These are phyloP conservation scores for Cephonodes hylas DNA, from an alignment of 2,888 invertebrate genomes.

Conservation along the genomic window DNA sequence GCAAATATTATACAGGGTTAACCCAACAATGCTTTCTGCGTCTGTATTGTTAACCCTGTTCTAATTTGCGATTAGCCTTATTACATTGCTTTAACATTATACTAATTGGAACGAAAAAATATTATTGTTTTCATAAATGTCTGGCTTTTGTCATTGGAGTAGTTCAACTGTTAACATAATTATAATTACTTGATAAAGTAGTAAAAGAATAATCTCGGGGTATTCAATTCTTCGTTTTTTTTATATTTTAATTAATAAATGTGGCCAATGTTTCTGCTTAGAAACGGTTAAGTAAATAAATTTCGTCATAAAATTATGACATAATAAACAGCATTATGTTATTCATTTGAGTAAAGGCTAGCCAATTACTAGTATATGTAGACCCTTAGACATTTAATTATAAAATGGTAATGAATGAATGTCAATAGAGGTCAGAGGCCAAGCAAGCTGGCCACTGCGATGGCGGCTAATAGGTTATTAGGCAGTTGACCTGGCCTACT, in stretches of 20 bases:
- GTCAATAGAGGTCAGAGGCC: not conserved
- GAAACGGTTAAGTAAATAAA: too few species aligned
- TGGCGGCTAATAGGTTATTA: constrained; percentile 1
- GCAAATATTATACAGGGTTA: not conserved
- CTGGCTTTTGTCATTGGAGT: not conserved
- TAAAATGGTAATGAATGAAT: not conserved
- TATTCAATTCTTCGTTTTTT: too few species aligned
- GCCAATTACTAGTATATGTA: not conserved
- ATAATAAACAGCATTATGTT: too few species aligned
- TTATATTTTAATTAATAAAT: too few species aligned
- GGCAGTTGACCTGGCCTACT: not conserved
- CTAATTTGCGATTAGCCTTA: not conserved
- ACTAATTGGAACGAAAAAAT: not conserved
- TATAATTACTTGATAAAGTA: too few species aligned
- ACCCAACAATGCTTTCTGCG: not conserved
- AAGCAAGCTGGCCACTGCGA: not conserved
- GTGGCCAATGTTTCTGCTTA: too few species aligned
- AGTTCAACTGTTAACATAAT: too few species aligned
- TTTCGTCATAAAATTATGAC: too few species aligned
- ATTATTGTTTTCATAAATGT: not conserved
- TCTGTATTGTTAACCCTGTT: not conserved
- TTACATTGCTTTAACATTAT: not conserved
- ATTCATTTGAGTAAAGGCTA: not conserved
- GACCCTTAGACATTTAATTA: not conserved
- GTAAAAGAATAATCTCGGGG: too few species aligned